Percentiles rank a stretch among this genome's conserved stretches.
Evolutionary conservation across 2,113 vertebrate genomes (phyloP).

Genomic region (Perca schrenkii): DNA sequence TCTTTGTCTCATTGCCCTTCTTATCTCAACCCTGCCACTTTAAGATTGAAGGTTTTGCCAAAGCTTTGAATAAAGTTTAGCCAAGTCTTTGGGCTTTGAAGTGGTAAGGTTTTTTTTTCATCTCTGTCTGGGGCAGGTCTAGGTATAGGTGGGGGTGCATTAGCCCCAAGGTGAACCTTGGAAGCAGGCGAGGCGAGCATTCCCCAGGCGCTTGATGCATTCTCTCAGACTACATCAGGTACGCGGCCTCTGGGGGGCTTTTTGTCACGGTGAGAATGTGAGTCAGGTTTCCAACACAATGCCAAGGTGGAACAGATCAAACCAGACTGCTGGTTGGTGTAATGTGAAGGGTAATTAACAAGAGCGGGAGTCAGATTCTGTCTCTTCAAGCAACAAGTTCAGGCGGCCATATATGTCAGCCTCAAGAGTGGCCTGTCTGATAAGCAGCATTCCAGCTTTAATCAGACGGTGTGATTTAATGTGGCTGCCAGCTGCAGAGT

Average conservation of each 20-base stretch:
- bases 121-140: background rate
- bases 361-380: background rate
- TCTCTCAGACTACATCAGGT: constrained; percentile 57
- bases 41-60: constrained; percentile 47
- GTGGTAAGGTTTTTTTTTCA: constrained; percentile 20
- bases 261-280: constrained; percentile 45
- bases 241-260: constrained; percentile 16
- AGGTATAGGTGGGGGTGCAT: constrained; percentile 19
- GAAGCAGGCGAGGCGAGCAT: constrained; percentile 25
- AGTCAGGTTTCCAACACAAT: constrained; percentile 52
- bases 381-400: constrained; percentile 55
- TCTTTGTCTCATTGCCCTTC: constrained; percentile 36
- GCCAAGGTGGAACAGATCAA: constrained; percentile 64
- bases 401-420: constrained; percentile 45
- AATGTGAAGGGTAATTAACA: constrained; percentile 65
- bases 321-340: constrained; percentile 46
- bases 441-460: constrained; percentile 58
- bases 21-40: constrained; percentile 44
- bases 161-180: constrained; percentile 35
- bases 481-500: constrained; percentile 32
- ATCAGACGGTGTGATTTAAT: constrained; percentile 45
- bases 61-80: constrained; percentile 41
- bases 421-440: constrained; percentile 30
- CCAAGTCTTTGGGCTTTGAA: constrained; percentile 59
- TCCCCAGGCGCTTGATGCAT: constrained; percentile 26